Conservation (phyloP, 1,140 invertebrate genomes). For the Hydropsyche tenuis region DNA sequence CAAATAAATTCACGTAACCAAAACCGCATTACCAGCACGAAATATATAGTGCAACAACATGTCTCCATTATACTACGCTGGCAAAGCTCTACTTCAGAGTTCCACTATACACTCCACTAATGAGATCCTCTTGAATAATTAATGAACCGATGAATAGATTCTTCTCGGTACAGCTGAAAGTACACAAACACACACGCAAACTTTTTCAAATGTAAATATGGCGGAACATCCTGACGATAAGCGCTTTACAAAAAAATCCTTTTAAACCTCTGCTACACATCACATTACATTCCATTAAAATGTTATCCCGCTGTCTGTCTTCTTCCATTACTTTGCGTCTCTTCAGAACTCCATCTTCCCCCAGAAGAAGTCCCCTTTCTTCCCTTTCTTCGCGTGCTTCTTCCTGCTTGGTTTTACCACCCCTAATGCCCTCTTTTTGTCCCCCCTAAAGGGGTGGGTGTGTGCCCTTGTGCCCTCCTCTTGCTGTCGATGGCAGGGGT, state of each 20-base stretch:
- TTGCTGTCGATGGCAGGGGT: slow-evolving; percentile 14
- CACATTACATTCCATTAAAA: slow-evolving; percentile 51
- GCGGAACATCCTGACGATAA: slow-evolving; percentile 32
- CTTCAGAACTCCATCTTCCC: not conserved
- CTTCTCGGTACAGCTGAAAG: not conserved
- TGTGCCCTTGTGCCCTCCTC: too few relatives aligned
- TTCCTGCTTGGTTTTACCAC: slow-evolving; percentile 7
- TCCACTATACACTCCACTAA: not conserved
- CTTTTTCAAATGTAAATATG: slow-evolving; percentile 23
- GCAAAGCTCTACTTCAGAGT: too few relatives aligned
- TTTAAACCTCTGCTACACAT: slow-evolving; percentile 44
- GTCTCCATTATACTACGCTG: too few relatives aligned
- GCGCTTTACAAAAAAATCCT: slow-evolving; percentile 41
- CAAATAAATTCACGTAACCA: too few relatives aligned
- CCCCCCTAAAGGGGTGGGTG: too few relatives aligned
- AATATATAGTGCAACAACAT: too few relatives aligned
- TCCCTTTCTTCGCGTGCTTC: slow-evolving; percentile 32
- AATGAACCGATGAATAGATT: slow-evolving; percentile 27
- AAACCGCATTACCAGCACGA: too few relatives aligned
- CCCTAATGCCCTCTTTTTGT: not conserved
- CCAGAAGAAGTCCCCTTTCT: slow-evolving; percentile 7
- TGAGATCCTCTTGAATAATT: slow-evolving; percentile 26
- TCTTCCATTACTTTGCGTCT: slow-evolving; percentile 45
- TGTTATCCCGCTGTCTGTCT: slow-evolving; percentile 50
- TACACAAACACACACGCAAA: not conserved